A percentile compares a stretch with the other conserved stretches of the same genome.
These are phyloP conservation scores for Pyrgilauda ruficollis DNA, from an alignment of 2,113 vertebrate species.

Conservation along the genomic window DNA sequence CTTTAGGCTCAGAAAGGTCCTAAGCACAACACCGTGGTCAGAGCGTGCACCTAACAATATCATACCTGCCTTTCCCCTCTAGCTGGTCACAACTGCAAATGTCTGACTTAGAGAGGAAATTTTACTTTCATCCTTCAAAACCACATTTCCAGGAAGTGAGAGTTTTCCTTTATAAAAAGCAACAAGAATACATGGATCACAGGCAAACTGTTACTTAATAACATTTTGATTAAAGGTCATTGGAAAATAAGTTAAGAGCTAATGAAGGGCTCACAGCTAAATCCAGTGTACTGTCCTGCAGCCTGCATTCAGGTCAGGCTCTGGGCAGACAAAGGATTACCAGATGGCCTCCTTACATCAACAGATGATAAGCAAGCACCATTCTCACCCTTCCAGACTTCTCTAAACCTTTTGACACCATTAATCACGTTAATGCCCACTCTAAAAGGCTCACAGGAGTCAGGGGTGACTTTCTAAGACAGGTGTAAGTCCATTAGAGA, in stretches of 20 bases:
- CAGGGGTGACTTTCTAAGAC: background rate
- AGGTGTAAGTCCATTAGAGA: background rate
- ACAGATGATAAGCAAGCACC: background rate
- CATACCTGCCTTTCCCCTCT: background rate
- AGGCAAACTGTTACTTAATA: background rate
- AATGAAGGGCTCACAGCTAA: background rate
- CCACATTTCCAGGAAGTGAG: background rate
- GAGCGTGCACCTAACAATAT: fast-evolving
- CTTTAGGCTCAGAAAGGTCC: background rate
- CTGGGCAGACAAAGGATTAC: background rate
- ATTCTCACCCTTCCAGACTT: background rate
- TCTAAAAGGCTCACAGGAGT: background rate
- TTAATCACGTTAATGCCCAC: background rate
- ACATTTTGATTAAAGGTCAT: background rate
- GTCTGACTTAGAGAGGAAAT: background rate
- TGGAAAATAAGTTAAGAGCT: background rate
- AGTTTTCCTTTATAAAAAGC: background rate
- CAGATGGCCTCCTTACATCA: background rate
- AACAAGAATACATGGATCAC: background rate
- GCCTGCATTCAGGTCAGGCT: background rate
- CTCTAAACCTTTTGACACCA: background rate
- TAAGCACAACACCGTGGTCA: background rate
- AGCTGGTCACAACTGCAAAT: background rate
- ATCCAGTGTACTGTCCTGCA: background rate
- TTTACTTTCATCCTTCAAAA: background rate